These are phyloP conservation scores for Sebastes oblongus DNA, from an alignment of 2,797 vertebrate species.

Conservation along the genomic window DNA sequence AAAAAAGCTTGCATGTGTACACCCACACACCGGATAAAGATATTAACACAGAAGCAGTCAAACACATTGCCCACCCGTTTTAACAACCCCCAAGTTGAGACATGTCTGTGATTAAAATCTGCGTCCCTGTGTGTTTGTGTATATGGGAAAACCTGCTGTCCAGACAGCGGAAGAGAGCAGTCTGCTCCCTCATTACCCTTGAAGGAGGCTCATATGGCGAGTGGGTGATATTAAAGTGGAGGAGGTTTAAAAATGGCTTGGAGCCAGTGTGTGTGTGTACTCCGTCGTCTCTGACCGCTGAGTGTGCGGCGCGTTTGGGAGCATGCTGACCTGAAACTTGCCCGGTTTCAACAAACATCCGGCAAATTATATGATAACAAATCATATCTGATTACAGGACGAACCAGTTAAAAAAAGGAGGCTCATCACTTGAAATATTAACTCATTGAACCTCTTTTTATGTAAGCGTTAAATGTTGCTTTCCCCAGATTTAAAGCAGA, in stretches of 20 bases:
- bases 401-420: neutral
- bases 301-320: neutral
- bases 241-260: constrained; percentile 57
- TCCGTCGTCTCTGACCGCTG: constrained; percentile 1
- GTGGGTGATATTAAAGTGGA: constrained; percentile 74
- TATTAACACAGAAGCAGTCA: constrained; percentile 44
- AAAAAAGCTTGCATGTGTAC: constrained; percentile 6
- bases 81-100: constrained; percentile 50
- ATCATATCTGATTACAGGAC: neutral
- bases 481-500: neutral
- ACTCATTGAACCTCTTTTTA: neutral
- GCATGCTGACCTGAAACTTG: constrained; percentile 15
- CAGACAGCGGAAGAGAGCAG: constrained; percentile 72
- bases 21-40: constrained; percentile 53
- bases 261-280: constrained; percentile 35
- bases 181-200: constrained; percentile 64
- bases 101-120: constrained; percentile 71
- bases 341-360: neutral
- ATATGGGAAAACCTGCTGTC: constrained; percentile 70
- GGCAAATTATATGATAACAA: neutral
- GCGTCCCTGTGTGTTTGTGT: constrained; percentile 22
- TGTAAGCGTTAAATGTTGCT: neutral
- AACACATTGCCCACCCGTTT: constrained; percentile 42
- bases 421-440: neutral
- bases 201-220: constrained; percentile 69